These are phyloP conservation scores for Mystacides longicornis DNA, from an alignment of 2,888 invertebrate species.

Conservation along the genomic window DNA sequence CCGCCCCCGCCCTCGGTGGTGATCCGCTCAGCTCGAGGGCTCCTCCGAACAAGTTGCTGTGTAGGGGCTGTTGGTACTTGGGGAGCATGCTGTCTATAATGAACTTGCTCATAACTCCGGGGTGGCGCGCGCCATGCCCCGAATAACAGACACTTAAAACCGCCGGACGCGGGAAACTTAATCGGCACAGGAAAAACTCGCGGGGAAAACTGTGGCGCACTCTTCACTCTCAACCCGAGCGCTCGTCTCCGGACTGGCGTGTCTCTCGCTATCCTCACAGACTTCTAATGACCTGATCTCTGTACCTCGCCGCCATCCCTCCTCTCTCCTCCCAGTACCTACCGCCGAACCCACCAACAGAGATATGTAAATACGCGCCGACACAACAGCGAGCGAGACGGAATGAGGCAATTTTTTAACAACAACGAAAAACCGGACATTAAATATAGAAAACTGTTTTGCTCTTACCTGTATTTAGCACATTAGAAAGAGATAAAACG, in stretches of 20 bases:
- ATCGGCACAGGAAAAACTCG: conserved; percentile 8
- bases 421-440: conserved; percentile 19
- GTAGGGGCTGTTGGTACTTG: conserved; percentile 77
- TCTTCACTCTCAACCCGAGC: conserved; percentile 4
- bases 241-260: conserved; percentile 23
- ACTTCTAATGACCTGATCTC: conserved; percentile 31
- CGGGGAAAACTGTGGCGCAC: conserved; percentile 5
- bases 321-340: conserved; percentile 51
- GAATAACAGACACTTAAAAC: no score
- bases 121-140: conserved; percentile 39
- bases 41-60: conserved; percentile 52
- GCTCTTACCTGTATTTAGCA: conserved; percentile 50
- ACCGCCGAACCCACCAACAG: conserved; percentile 30
- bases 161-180: conserved; percentile 42
- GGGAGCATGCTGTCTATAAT: conserved; percentile 97
- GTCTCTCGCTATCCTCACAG: conserved; percentile 29
- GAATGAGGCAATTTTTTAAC: conserved; percentile 31
- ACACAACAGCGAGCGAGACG: conserved; percentile 28
- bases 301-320: conserved; percentile 50
- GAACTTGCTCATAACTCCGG: conserved; percentile 88
- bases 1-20: conserved; percentile 60
- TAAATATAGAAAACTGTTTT: conserved; percentile 28
- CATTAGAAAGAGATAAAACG: conserved; percentile 53
- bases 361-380: conserved; percentile 10
- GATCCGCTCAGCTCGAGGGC: conserved; percentile 58